Evolutionary conservation across 2,888 invertebrate species (phyloP).

Genomic region (Synanthedon myopaeformis): DNA sequence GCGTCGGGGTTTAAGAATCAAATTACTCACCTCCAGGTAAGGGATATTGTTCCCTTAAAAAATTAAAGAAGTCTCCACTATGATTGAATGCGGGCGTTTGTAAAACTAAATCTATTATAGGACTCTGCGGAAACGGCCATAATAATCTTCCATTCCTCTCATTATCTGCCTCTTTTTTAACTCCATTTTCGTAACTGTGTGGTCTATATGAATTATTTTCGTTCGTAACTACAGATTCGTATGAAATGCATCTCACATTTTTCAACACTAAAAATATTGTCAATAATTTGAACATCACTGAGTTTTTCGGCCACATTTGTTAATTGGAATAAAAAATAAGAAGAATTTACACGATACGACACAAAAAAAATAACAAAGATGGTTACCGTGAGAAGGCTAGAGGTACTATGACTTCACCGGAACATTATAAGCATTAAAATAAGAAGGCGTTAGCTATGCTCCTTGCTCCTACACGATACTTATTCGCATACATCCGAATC

Average conservation of each 20-base stretch:
- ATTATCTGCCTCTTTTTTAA: slow-evolving; percentile 4
- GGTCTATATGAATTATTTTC: not conserved
- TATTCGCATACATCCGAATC: no score
- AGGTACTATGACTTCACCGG: not conserved
- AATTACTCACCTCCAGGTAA: slow-evolving; percentile 24
- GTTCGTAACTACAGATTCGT: not conserved
- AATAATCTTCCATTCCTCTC: slow-evolving; percentile 16
- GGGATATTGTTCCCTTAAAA: slow-evolving; percentile 24
- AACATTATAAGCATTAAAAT: not conserved
- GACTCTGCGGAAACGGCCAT: slow-evolving; percentile 20
- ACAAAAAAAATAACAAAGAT: not conserved
- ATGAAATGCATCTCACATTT: not conserved
- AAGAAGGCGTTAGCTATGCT: not conserved
- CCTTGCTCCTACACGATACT: no score
- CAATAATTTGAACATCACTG: not conserved
- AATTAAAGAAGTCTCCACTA: slow-evolving; percentile 21
- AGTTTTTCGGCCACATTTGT: not conserved
- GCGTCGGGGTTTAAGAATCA: no score
- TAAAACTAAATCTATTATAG: slow-evolving; percentile 16
- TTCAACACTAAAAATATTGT: not conserved
- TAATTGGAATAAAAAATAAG: not conserved
- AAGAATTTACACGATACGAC: not conserved
- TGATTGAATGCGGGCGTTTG: slow-evolving; percentile 17
- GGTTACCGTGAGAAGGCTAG: not conserved
- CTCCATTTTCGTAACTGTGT: not conserved